phyloP scores from a whole-genome alignment of 2,113 vertebrate genomes.

The Thymallus thymallus region DNA sequence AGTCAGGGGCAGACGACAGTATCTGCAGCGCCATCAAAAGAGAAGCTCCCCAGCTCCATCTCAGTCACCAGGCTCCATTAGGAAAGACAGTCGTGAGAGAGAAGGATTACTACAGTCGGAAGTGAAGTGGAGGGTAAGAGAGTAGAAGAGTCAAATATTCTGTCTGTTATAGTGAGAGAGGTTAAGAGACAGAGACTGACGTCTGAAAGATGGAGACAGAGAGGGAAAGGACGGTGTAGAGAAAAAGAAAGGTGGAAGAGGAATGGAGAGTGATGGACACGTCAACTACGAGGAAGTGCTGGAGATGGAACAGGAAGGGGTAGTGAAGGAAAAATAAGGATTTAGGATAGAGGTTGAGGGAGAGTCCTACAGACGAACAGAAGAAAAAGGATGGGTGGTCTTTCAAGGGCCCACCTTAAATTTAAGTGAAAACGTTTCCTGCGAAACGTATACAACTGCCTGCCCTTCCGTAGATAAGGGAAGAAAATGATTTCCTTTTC shows the following conservation, averaged over 20 bases:
- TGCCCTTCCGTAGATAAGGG: neutral
- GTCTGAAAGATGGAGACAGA: neutral
- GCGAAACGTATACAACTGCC: neutral
- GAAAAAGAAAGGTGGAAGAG: neutral
- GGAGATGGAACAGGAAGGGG: neutral
- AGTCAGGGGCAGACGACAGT: neutral
- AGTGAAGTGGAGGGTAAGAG: neutral
- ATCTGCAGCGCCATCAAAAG: neutral
- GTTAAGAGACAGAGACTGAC: neutral
- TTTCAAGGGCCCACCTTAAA: neutral
- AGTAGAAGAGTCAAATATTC: constrained; percentile 1
- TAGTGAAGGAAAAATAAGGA: neutral
- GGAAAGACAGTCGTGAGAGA: neutral
- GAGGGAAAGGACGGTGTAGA: neutral
- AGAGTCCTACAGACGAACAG: neutral
- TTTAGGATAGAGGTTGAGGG: neutral
- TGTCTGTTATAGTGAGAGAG: neutral
- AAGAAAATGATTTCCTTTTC: neutral
- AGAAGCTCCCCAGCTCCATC: neutral
- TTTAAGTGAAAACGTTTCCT: neutral
- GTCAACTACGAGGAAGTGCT: neutral
- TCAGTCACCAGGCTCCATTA: neutral
- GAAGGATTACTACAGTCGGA: neutral
- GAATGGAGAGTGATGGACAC: neutral
- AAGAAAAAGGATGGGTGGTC: neutral